Base-by-base conservation (phyloP, 2,888 invertebrate genomes). In the Oeneis ivallda region DNA sequence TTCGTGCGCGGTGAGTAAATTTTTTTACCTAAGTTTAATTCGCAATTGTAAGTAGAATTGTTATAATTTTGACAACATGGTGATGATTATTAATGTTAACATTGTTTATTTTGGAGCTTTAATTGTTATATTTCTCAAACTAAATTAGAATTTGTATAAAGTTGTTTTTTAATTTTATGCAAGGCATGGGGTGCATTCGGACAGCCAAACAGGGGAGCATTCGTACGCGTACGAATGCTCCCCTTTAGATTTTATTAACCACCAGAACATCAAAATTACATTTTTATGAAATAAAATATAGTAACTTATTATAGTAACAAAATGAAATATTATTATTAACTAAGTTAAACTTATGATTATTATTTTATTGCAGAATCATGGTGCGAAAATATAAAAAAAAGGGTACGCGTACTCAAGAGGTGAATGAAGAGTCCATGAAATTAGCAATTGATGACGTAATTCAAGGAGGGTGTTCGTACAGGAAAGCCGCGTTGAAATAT, bases 391-490 rank as follows among this genome's bases (percentile, higher is more conserved):
- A 64, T 50, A 50, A 47, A 62, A 63, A 66, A 67, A 67, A 58
- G 49, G 54, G 54, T 58, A 67, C 59, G 39, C 63, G 63, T 26
- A 67, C 59, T n/a, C 67, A 64, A 57, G 60, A 64, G 17, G 64
- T 67, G 50, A 61, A 61, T 61, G 67, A 67, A 60, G 61, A 64
- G 43, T 61, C 64, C 34, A 64, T 64, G 52, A 63, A 59, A 11
- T 62, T 59, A 62, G 62, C 62, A 62, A 65, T 65, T 32, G 49
- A 50, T 47, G 54, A 60, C 17, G 68, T 65, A 68, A 61, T 60
- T 66, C 68, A 34, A 67, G 64, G 64, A 54, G 54, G 11, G 71
- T 72, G 68, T 72, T 72, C 34, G 70, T 74, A 73, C 50, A 17
- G 39, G 52, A 45, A 45, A 45, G 65, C 11, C 7, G 64, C 71